These are phyloP conservation scores for Chascanopsetta lugubris DNA, from an alignment of 2,113 vertebrate species.

Conservation along the genomic window DNA sequence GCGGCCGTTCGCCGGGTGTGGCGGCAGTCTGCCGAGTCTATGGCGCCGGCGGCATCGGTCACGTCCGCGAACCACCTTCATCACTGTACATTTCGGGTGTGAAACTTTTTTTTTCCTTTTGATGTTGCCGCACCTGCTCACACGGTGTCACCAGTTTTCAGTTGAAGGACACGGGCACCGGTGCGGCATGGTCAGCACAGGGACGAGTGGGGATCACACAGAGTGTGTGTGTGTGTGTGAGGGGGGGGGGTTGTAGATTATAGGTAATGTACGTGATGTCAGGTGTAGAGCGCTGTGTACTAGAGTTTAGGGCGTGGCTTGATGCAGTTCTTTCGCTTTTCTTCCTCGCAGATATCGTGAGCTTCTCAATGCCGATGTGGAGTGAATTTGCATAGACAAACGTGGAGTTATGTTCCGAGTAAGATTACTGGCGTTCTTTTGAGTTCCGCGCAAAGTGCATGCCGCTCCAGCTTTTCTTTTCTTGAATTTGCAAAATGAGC, in stretches of 20 bases:
- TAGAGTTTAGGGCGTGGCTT: constrained; percentile 70
- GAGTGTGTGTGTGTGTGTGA: constrained; percentile 28
- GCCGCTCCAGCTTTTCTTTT: constrained; percentile 51
- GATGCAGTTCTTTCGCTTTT: constrained; percentile 58
- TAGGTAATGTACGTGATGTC: constrained; percentile 49
- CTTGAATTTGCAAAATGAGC: constrained; percentile 47
- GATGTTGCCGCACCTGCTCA: constrained; percentile 27
- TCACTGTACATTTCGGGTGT: constrained; percentile 59
- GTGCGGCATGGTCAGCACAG: constrained; percentile 23
- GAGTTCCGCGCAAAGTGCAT: constrained; percentile 65
- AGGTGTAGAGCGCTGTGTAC: constrained; percentile 36
- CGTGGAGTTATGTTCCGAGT: constrained; percentile 81
- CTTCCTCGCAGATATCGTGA: constrained; percentile 73
- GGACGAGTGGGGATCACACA: constrained; percentile 13
- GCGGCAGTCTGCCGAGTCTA: constrained; percentile 48
- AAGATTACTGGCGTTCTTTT: constrained; percentile 65
- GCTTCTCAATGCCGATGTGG: constrained; percentile 73
- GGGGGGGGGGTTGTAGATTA: constrained; percentile 50
- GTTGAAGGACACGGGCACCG: constrained; percentile 24
- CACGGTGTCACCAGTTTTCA: constrained; percentile 24
- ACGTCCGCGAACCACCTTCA: constrained; percentile 29
- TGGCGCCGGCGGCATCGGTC: constrained; percentile 27
- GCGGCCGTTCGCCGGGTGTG: constrained; percentile 45
- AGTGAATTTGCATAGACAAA: constrained; percentile 82
- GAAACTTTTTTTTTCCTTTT: constrained; percentile 41